Evolutionary conservation across 2,113 vertebrate species (phyloP).

Genomic region (Erpornis zantholeuca): DNA sequence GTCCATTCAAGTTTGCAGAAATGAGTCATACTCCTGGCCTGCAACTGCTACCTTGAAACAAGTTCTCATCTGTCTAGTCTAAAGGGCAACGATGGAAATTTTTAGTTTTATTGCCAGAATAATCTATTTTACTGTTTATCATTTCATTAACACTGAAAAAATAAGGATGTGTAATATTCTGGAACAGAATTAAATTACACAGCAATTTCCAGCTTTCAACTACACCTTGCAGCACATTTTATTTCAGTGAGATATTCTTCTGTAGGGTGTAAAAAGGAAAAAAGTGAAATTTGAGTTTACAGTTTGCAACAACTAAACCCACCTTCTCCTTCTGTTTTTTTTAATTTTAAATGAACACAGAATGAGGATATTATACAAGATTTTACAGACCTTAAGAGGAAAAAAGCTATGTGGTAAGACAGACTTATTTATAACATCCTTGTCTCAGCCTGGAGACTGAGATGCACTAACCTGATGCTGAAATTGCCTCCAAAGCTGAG

Average conservation of each 20-base stretch:
- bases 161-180: neutral
- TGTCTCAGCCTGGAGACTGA: neutral
- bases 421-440: neutral
- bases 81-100: neutral
- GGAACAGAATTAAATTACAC: neutral
- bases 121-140: neutral
- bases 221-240: neutral
- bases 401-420: neutral
- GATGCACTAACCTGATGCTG: neutral
- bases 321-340: neutral
- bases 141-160: neutral
- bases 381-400: neutral
- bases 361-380: neutral
- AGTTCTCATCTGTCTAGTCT: neutral
- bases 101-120: neutral
- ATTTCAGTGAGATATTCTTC: neutral
- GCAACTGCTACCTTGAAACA: neutral
- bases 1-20: neutral
- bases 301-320: neutral
- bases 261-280: neutral
- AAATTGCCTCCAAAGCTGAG: neutral
- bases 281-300: neutral
- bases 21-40: neutral
- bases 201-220: neutral
- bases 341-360: neutral